phyloP scores from a whole-genome alignment of 2,888 invertebrate species.

The Polymixis flavicincta region DNA sequence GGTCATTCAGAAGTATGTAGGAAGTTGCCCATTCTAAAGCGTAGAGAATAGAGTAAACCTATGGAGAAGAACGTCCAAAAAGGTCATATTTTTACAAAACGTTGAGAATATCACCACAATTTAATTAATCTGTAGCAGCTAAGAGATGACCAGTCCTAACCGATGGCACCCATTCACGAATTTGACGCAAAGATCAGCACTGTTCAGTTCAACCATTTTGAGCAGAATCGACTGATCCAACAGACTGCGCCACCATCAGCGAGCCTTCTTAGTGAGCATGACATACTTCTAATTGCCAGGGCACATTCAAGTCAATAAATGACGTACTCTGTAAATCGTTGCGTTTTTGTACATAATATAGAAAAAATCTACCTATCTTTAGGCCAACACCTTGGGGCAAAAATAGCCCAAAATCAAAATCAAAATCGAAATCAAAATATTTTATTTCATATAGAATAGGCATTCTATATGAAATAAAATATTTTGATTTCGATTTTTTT shows the following conservation, averaged over 20 bases:
- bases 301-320: not conserved
- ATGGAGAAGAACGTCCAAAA: not conserved
- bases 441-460: no score
- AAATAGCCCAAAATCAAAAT: no score
- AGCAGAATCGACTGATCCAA: not conserved
- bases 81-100: not conserved
- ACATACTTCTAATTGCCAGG: not conserved
- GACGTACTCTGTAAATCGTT: not conserved
- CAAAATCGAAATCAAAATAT: no score
- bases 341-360: not conserved
- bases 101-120: no score
- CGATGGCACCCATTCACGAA: no score
- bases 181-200: not conserved
- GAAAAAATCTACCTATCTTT: not conserved
- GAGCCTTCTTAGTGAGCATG: no score
- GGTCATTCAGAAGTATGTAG: not conserved
- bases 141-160: no score
- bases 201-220: not conserved
- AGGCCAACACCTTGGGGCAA: not conserved
- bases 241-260: not conserved
- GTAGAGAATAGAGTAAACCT: not conserved
- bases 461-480: no score
- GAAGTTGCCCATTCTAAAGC: not conserved
- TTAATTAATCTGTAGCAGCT: no score
- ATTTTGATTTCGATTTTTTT: no score